phyloP scores from a whole-genome alignment of 2,888 invertebrate species.

The Calameuta filiformis region DNA sequence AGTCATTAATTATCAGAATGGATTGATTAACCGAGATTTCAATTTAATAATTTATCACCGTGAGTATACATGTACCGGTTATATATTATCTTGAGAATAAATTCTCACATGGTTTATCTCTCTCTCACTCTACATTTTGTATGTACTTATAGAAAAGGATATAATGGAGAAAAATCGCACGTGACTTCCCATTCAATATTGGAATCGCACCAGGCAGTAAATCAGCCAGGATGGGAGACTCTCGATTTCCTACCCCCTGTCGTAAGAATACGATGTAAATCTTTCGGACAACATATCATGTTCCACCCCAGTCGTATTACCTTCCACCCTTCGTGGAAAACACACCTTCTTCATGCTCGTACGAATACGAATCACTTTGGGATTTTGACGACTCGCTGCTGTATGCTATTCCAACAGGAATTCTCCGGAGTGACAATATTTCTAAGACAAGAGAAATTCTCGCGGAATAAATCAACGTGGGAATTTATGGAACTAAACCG shows the following conservation, averaged over 20 bases:
- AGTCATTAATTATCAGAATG: background rate
- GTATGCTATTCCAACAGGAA: background rate
- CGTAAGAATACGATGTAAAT: conserved; percentile 56
- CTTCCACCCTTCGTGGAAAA: conserved; percentile 37
- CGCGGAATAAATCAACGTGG: background rate
- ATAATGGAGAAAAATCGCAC: background rate
- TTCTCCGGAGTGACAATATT: background rate
- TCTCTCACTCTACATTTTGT: background rate
- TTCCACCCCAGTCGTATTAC: conserved; percentile 34
- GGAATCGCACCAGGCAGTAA: conserved; percentile 33
- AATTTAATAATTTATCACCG: background rate
- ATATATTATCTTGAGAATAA: background rate
- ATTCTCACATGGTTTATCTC: background rate
- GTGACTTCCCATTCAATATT: background rate
- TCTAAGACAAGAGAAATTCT: background rate
- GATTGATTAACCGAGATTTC: background rate
- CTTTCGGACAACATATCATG: conserved; percentile 60
- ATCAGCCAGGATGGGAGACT: conserved; percentile 30
- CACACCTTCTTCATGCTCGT: conserved; percentile 28
- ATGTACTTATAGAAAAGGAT: background rate
- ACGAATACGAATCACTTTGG: conserved; percentile 37
- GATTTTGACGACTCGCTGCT: background rate
- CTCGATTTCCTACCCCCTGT: conserved; percentile 48
- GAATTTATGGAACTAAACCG: too few species aligned
- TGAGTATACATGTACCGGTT: background rate